A percentile compares a stretch with the other conserved stretches of the same genome.
Evolutionary conservation across 2,113 vertebrate genomes (phyloP).

Genomic region (Alethe diademata): DNA sequence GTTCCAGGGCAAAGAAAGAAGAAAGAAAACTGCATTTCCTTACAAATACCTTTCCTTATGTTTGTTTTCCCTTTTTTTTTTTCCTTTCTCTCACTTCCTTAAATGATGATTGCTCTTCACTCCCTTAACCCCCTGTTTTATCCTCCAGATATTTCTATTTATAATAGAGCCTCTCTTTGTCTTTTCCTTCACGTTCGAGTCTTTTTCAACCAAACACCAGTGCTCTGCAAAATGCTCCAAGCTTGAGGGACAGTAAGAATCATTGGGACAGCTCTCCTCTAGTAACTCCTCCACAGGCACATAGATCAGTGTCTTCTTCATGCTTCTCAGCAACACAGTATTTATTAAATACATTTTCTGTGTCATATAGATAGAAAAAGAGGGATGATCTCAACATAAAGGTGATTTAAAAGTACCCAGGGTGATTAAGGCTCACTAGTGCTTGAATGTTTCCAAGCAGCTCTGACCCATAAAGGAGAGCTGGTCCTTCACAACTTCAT

Average conservation of each 20-base stretch:
- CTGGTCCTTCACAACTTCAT: background rate
- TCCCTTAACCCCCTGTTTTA: background rate
- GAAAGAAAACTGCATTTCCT: background rate
- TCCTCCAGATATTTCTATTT: background rate
- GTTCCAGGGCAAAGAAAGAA: background rate
- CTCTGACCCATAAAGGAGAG: conserved; percentile 45
- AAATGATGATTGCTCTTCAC: background rate
- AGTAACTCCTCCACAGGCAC: background rate
- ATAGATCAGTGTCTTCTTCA: background rate
- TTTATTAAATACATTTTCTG: conserved; percentile 16
- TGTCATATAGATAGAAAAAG: background rate
- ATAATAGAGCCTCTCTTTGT: background rate
- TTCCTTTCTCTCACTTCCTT: background rate
- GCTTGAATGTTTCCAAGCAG: conserved; percentile 27
- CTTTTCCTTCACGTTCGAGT: background rate
- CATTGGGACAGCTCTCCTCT: background rate
- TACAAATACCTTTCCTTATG: fast-evolving
- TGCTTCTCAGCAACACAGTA: background rate
- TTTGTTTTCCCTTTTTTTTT: background rate
- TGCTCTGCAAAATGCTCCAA: background rate
- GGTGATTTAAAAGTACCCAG: conserved; percentile 22
- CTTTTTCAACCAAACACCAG: background rate
- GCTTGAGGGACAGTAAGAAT: background rate
- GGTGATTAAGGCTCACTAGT: conserved; percentile 35
- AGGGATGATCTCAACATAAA: background rate